A percentile compares a stretch with the other conserved stretches of the same genome.
phyloP scores from a whole-genome alignment of 2,797 vertebrate genomes.

The Schizothorax lantsangensis region DNA sequence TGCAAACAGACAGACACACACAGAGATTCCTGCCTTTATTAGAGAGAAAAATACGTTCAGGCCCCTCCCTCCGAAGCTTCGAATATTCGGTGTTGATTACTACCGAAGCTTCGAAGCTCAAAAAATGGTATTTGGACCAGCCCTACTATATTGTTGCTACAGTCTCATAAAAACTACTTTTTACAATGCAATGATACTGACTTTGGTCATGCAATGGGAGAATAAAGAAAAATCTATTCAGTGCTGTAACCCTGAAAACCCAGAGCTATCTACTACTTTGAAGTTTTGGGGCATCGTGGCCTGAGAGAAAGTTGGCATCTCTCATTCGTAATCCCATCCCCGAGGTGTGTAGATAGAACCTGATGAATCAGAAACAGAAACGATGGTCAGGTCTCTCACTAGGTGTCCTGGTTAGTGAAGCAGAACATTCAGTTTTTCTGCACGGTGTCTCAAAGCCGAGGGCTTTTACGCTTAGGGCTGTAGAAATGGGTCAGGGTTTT shows the following conservation, averaged over 20 bases:
- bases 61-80: too few species aligned
- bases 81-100: too few species aligned
- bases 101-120: too few species aligned
- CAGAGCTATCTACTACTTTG: not conserved
- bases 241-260: conserved; percentile 4
- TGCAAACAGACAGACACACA: too few species aligned
- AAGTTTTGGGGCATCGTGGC: conserved; percentile 40
- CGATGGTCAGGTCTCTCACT: conserved; percentile 37
- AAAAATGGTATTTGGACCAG: too few species aligned
- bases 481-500: conserved; percentile 56
- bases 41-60: too few species aligned
- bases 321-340: conserved; percentile 52
- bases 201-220: not conserved
- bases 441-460: conserved; percentile 21
- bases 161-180: not conserved
- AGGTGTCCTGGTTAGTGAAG: conserved; percentile 55
- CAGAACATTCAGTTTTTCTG: conserved; percentile 52
- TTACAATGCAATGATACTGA: not conserved
- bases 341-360: conserved; percentile 19
- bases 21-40: too few species aligned
- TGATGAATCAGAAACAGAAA: conserved; percentile 42
- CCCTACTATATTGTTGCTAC: not conserved
- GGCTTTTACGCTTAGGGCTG: conserved; percentile 47
- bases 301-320: conserved; percentile 31
- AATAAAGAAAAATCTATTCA: not conserved